Base-by-base conservation (phyloP, 92 coral and sea anemone species). In the Desmophyllum pertusum region DNA sequence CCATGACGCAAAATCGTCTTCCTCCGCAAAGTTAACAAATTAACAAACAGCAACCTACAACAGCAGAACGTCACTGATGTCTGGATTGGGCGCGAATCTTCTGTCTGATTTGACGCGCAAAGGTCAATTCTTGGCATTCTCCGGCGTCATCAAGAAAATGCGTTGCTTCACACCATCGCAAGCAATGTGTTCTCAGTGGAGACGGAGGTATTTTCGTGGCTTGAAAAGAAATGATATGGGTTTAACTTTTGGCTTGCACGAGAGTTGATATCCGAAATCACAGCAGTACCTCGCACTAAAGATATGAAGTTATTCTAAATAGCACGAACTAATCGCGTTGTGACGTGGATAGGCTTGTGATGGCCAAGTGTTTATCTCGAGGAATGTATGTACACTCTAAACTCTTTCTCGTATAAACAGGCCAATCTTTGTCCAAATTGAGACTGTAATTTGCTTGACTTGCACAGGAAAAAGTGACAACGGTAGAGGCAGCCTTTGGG, bases 1-100 rank as follows among this genome's bases (percentile, higher is more conserved):
- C 30, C 61, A 36, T 67, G 77, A 80, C 75, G 84, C 65, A 50
- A 67, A 50, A 67, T n/a, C 35, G 63, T 11, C 72, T 68, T 67
- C 84, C 84, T 25, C 40, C 84, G 68, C 52, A 80, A 80, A 73
- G 76, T 59, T 48, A 31, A 45, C 63, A 66, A 65, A 51, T 65
- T 53, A 13, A 19, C 65, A 67, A 67, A 46, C 76, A 18, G 46
- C n/a, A 80, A 53, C 69, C 55, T 59, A 6, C 3, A 27, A 39
- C 52, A 57, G 2, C 21, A 64, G 59, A 36, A 42, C 61, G 33
- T 63, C 43, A 62, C 71, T 78, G 5, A 68, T 30, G 66, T 80
- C 84, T 80, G 17, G 55, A 25, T 15, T 48, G 76, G 52, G 66
- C 66, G 67, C 52, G 84, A 79, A 46, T 41, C 18, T 48, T 80